Conservation (phyloP, 1,140 invertebrate species). For the Sinella curviseta region DNA sequence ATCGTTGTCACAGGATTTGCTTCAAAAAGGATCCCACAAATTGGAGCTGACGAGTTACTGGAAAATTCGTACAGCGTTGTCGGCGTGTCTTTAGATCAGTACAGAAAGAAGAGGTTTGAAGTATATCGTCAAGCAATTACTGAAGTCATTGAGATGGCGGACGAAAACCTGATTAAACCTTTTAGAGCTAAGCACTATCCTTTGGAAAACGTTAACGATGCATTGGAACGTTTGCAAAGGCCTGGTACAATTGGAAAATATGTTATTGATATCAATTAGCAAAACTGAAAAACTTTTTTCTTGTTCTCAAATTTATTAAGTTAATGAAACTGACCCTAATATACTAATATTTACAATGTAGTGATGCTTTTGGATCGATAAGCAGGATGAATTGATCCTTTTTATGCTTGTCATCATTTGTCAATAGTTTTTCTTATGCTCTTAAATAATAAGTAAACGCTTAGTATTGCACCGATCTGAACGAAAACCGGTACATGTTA, state of each 20-base stretch:
- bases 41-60: slow-evolving; percentile 51
- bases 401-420: too few relatives aligned
- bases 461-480: too few relatives aligned
- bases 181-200: slow-evolving; percentile 57
- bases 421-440: too few relatives aligned
- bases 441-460: too few relatives aligned
- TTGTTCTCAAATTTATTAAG: too few relatives aligned
- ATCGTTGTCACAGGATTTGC: slow-evolving; percentile 63
- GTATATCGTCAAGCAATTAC: slow-evolving; percentile 56
- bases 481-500: too few relatives aligned
- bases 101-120: slow-evolving; percentile 56
- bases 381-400: too few relatives aligned
- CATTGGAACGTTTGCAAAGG: slow-evolving; percentile 57
- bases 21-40: slow-evolving; percentile 56
- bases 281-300: too few relatives aligned
- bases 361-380: too few relatives aligned
- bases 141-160: slow-evolving; percentile 59
- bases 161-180: slow-evolving; percentile 58
- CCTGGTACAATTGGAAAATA: slow-evolving; percentile 60
- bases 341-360: too few relatives aligned
- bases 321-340: too few relatives aligned
- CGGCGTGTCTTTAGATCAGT: slow-evolving; percentile 62
- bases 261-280: slow-evolving; percentile 55
- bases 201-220: slow-evolving; percentile 58
- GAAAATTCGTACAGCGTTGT: slow-evolving; percentile 57